Percentiles rank a stretch among this genome's conserved stretches.
Conservation (phyloP, 2,888 invertebrate species). For the Bombylius major region DNA sequence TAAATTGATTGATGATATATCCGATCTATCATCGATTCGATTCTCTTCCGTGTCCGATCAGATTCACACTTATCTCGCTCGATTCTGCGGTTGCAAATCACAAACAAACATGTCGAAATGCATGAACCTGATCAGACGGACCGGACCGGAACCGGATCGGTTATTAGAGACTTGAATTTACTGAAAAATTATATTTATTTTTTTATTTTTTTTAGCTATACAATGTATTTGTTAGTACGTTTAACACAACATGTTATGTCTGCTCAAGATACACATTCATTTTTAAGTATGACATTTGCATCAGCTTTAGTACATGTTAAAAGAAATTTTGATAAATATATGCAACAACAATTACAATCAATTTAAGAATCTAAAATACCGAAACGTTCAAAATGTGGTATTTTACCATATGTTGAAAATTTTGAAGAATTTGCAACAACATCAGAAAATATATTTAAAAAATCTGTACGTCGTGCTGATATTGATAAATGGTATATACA, state of each 20-base stretch:
- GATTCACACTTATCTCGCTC: too few relatives aligned
- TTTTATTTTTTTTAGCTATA: slow-evolving; percentile 51
- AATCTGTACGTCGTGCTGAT: slow-evolving; percentile 76
- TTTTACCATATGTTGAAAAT: slow-evolving; percentile 77
- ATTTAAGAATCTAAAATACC: slow-evolving; percentile 63
- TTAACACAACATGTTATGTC: slow-evolving; percentile 88
- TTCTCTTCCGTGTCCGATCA: too few relatives aligned
- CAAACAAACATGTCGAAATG: too few relatives aligned
- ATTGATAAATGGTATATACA: slow-evolving; percentile 83
- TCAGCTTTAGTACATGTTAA: slow-evolving; percentile 78
- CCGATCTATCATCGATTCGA: too few relatives aligned
- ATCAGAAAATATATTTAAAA: slow-evolving; percentile 77
- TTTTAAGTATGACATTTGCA: slow-evolving; percentile 76
- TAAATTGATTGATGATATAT: too few relatives aligned
- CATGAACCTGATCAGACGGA: too few relatives aligned
- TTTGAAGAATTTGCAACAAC: slow-evolving; percentile 81
- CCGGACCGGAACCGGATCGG: too few relatives aligned
- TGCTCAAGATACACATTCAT: slow-evolving; percentile 74
- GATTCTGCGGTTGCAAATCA: too few relatives aligned
- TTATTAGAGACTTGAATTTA: too few relatives aligned
- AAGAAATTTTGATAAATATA: slow-evolving; percentile 81
- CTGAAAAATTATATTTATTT: not conserved
- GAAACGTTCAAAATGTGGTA: slow-evolving; percentile 65
- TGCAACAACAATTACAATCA: slow-evolving; percentile 69
- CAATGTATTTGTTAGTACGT: slow-evolving; percentile 84